Conservation (phyloP, 2,888 invertebrate species). For the Eristalis tenax region DNA sequence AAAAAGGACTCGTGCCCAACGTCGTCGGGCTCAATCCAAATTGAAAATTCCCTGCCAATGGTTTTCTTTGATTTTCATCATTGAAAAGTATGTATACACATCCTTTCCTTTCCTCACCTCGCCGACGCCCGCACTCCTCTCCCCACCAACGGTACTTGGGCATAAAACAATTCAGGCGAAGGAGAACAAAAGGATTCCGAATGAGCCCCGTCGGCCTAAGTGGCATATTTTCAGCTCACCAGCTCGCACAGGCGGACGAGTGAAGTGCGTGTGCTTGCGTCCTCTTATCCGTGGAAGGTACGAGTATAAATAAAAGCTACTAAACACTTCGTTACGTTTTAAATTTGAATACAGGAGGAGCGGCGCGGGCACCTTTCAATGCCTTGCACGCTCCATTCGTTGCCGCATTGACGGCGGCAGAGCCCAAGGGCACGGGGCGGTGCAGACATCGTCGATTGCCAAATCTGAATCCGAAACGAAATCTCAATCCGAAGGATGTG, state of each 20-base stretch:
- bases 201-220: background rate
- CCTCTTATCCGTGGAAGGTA: constrained; percentile 40
- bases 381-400: background rate
- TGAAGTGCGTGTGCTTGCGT: constrained; percentile 35
- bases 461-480: constrained; percentile 11
- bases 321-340: constrained; percentile 60
- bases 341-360: constrained; percentile 54
- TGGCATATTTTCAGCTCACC: constrained; percentile 30
- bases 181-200: constrained; percentile 21
- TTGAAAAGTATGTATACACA: constrained; percentile 59
- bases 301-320: constrained; percentile 50
- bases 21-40: constrained; percentile 21
- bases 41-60: constrained; percentile 17
- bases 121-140: background rate
- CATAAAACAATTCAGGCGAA: constrained; percentile 47
- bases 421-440: constrained; percentile 3
- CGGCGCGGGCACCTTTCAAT: background rate
- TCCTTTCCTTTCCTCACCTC: background rate
- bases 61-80: constrained; percentile 26
- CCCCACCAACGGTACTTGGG: constrained; percentile 10
- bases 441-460: background rate
- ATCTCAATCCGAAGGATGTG: constrained; percentile 28
- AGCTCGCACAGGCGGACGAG: background rate
- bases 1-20: constrained; percentile 54
- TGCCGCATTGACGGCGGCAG: background rate